A percentile compares a stretch with the other conserved stretches of the same genome.
Evolutionary conservation across 2,797 vertebrate genomes (phyloP).

Genomic region (Cirrhinus molitorella): DNA sequence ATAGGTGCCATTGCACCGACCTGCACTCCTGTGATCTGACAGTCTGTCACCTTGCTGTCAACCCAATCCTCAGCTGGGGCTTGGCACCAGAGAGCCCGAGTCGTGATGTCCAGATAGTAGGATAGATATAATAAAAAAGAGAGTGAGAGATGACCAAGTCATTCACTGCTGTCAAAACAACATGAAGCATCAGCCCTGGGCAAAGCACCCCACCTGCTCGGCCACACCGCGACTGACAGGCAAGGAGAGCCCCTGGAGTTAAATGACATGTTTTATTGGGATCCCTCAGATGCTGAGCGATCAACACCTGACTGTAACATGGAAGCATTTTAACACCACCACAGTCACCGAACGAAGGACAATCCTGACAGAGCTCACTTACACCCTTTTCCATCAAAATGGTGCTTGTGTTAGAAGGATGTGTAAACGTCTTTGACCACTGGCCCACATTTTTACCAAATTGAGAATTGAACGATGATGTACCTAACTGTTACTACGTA

Average conservation of each 20-base stretch:
- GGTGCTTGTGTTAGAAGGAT: neutral
- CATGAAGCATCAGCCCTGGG: conserved; percentile 27
- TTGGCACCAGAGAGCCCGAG: conserved; percentile 10
- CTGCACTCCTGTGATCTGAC: conserved; percentile 34
- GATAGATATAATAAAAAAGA: conserved; percentile 18
- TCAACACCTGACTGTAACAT: conserved; percentile 24
- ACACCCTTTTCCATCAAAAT: conserved; percentile 12
- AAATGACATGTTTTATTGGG: conserved; percentile 62
- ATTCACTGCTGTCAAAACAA: conserved; percentile 44
- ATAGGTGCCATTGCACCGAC: conserved; percentile 29
- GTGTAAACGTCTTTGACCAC: neutral
- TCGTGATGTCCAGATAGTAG: conserved; percentile 39
- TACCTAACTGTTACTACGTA: neutral
- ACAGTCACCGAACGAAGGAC: conserved; percentile 4
- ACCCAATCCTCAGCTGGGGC: neutral
- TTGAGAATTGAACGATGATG: neutral
- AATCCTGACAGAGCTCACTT: neutral
- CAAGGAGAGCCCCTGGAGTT: conserved; percentile 55
- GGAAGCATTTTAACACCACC: neutral
- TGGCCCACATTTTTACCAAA: neutral
- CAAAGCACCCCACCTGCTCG: conserved; percentile 22
- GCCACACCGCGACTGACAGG: conserved; percentile 32
- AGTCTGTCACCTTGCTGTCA: conserved; percentile 31
- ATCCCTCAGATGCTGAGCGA: conserved; percentile 56
- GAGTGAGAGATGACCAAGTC: conserved; percentile 27